Conservation (phyloP, 2,113 vertebrate genomes). For the Alligator mississippiensis region DNA sequence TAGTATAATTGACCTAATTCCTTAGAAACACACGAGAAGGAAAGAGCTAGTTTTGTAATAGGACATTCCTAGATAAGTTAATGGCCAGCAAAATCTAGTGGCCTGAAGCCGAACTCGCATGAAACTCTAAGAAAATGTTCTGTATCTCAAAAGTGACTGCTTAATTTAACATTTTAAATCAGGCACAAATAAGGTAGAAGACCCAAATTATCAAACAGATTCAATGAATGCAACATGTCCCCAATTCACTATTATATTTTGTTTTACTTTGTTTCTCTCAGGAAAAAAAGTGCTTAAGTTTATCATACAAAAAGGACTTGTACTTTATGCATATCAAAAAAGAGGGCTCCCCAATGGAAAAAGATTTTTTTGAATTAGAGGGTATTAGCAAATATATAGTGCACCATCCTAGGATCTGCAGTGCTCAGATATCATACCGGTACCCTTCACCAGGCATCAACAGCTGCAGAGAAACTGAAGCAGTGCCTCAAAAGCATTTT, state of each 20-base stretch:
- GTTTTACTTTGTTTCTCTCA: not conserved
- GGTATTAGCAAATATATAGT: not conserved
- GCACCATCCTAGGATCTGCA: not conserved
- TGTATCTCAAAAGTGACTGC: not conserved
- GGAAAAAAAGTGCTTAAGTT: not conserved
- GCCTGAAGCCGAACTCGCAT: not conserved
- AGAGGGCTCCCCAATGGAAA: not conserved
- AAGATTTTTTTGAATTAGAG: not conserved
- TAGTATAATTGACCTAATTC: not conserved
- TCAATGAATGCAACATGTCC: not conserved
- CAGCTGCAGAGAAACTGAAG: not conserved
- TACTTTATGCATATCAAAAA: not conserved
- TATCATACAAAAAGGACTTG: not conserved
- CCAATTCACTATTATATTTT: conserved; percentile 26
- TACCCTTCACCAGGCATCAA: not conserved
- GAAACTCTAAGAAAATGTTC: conserved; percentile 43
- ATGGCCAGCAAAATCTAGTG: conserved; percentile 25
- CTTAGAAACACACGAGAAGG: not conserved
- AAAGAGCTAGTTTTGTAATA: not conserved
- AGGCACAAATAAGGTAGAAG: not conserved
- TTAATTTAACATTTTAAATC: not conserved
- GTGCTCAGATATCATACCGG: not conserved
- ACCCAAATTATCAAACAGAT: conserved; percentile 6
- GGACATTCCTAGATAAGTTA: conserved; percentile 64
- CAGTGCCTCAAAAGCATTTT: not conserved